Evolutionary conservation across 2,888 invertebrate species (phyloP).

Genomic region (Acheta domesticus): DNA sequence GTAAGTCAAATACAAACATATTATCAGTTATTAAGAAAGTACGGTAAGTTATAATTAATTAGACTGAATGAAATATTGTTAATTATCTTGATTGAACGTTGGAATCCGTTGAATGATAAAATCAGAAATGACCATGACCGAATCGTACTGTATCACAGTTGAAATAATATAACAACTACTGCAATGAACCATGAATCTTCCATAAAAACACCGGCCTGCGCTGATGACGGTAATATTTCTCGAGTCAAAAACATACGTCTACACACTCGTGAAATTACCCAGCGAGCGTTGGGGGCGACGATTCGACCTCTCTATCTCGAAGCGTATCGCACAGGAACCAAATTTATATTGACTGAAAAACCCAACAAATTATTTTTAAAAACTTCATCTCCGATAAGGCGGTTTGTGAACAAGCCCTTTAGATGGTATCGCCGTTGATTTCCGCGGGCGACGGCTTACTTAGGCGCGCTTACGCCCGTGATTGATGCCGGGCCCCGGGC

Average conservation of each 20-base stretch:
- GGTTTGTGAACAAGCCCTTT: constrained; percentile 18
- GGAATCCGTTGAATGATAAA: too few relatives aligned
- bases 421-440: not conserved
- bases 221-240: not conserved
- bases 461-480: not conserved
- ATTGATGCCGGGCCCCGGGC: not conserved
- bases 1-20: too few relatives aligned
- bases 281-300: not conserved
- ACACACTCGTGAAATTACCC: not conserved
- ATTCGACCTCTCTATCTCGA: not conserved
- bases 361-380: constrained; percentile 4
- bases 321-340: not conserved
- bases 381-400: constrained; percentile 1
- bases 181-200: too few relatives aligned
- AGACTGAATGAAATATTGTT: too few relatives aligned
- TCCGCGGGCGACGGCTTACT: not conserved
- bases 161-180: too few relatives aligned
- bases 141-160: too few relatives aligned
- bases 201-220: not conserved
- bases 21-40: too few relatives aligned
- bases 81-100: too few relatives aligned
- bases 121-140: too few relatives aligned
- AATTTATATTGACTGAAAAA: constrained; percentile 10
- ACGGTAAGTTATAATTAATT: too few relatives aligned
- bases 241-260: not conserved